Base-by-base conservation (phyloP, 1,140 invertebrate species). In the Ptiloglossa arizonensis region DNA sequence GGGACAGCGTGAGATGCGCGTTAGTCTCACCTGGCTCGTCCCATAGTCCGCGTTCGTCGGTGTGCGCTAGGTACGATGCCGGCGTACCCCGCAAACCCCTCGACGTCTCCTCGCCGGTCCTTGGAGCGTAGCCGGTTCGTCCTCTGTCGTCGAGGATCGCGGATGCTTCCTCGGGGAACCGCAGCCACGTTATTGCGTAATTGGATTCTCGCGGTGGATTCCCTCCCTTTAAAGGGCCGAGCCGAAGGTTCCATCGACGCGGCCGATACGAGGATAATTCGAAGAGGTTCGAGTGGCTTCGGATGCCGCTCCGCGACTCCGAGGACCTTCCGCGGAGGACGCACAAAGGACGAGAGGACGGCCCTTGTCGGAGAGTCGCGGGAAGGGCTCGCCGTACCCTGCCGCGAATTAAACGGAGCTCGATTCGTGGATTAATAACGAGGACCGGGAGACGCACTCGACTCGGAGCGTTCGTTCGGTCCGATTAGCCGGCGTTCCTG, bases 171-270 rank as follows among this genome's bases (percentile, higher is more conserved):
- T 86, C 84, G 76, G 66, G 64, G 60, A 66, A 77, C 71, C 85
- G 67, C 80, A 85, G 80, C 79, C 76, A 84, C 83, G 83, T 86
- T 87, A 84, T 84, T 84, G 82, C 83, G 84, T 87, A 87, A 87
- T 87, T 87, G 86, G 87, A 87, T 87, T 87, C 83, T 82, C 80
- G 71, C 80, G 35, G 68, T 69, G 56, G 59, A 70, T 56, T 29
- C 50, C 46, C 64, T 75, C 77, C 77, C 81, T 79, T 74, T 85
- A 85, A 85, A 84, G 83, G 83, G 79, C 69, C 69, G 56, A 81
- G 82, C 64, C 35, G 29, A 38, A 44, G 67, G 60, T 82, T 82
- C 85, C 85, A 87, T 87, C 86, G 86, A 87, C 82, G 82, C 76
- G 82, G 70, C 77, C 75, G 74, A 83, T 82, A 85, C 77, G 76